phyloP scores from a whole-genome alignment of 2,113 vertebrate species.

The Phrynosoma blainvillii region DNA sequence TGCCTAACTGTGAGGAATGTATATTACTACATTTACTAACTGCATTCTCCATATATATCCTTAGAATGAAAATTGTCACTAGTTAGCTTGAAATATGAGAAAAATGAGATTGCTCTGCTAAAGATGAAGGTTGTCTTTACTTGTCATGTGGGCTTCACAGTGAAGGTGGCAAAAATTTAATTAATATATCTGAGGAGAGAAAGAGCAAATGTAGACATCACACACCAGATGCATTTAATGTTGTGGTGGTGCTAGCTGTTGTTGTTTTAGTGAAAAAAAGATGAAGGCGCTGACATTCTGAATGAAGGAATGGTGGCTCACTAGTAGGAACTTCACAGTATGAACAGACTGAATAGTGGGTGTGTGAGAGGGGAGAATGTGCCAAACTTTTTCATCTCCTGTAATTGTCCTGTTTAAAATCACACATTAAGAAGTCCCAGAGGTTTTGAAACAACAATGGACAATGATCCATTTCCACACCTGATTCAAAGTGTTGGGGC shows the following conservation, averaged over 20 bases:
- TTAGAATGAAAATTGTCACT: neutral
- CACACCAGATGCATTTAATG: neutral
- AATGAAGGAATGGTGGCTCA: too few relatives aligned
- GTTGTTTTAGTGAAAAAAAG: neutral
- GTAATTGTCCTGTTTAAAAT: too few relatives aligned
- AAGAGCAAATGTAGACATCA: neutral
- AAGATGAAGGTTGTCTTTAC: neutral
- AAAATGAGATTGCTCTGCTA: neutral
- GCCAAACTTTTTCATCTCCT: too few relatives aligned
- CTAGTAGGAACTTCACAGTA: too few relatives aligned
- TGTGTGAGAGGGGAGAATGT: too few relatives aligned
- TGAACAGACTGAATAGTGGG: neutral
- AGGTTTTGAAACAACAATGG: too few relatives aligned
- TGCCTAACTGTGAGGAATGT: neutral
- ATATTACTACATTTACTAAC: neutral
- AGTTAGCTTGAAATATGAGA: neutral
- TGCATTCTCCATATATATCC: neutral
- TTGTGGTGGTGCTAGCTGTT: neutral
- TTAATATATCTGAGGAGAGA: neutral
- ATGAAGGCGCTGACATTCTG: neutral
- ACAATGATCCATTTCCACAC: too few relatives aligned
- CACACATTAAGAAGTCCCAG: too few relatives aligned
- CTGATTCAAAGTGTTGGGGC: too few relatives aligned
- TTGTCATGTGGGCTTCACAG: neutral
- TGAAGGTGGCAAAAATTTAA: neutral